A percentile compares a stretch with the other conserved stretches of the same genome.
Conservation (phyloP, 2,113 vertebrate genomes). For the Hippopotamus amphibius region DNA sequence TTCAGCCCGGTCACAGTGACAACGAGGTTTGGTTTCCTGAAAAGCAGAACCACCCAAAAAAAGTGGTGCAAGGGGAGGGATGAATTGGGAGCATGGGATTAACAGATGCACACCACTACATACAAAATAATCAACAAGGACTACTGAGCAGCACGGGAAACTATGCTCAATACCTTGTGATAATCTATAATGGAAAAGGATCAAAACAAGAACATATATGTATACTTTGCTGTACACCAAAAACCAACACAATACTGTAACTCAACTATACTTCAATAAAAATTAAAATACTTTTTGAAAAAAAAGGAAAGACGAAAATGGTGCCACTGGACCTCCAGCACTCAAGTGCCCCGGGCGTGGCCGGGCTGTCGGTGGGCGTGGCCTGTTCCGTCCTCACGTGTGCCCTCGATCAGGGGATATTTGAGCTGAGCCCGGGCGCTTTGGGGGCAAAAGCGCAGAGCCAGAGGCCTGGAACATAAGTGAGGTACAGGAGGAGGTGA, state of each 20-base stretch:
- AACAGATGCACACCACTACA: no score
- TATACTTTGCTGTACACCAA: neutral
- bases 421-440: rapidly evolving
- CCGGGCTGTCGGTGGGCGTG: rapidly evolving
- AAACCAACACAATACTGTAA: no score
- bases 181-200: neutral
- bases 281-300: neutral
- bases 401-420: rapidly evolving
- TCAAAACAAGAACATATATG: neutral
- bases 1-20: neutral
- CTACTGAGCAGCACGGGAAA: rapidly evolving
- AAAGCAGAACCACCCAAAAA: neutral
- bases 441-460: neutral
- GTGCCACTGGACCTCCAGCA: rapidly evolving
- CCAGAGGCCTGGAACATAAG: rapidly evolving
- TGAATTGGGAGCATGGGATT: neutral
- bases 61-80: no score
- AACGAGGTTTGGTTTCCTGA: rapidly evolving
- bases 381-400: rapidly evolving
- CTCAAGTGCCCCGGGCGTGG: rapidly evolving
- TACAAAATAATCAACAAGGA: neutral
- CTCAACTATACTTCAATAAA: neutral
- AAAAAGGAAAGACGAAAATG: neutral
- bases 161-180: neutral
- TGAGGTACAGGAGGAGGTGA: rapidly evolving